phyloP scores from a whole-genome alignment of 2,113 vertebrate species.

The Calypte anna region DNA sequence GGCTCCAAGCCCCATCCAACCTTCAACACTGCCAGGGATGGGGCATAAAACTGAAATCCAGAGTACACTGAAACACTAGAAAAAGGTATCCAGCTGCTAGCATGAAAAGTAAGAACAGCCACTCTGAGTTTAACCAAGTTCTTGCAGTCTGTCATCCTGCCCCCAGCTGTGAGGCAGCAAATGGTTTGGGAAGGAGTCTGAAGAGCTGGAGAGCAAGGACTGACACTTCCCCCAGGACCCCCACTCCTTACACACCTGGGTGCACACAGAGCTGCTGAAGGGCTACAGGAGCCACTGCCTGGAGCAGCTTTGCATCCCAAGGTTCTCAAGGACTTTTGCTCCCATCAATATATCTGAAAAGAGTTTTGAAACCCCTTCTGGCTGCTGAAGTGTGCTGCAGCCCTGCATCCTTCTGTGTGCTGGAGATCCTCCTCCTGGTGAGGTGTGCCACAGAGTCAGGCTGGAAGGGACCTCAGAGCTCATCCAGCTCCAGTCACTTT shows the following conservation, averaged over 20 bases:
- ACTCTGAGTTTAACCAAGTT: background rate
- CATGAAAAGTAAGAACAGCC: background rate
- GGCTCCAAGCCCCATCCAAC: too few species aligned
- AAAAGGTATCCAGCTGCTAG: background rate
- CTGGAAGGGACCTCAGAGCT: too few species aligned
- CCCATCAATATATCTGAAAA: background rate
- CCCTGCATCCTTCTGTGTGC: background rate
- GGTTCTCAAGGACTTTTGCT: background rate
- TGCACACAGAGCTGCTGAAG: background rate
- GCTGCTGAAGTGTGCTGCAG: background rate
- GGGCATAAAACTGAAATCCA: background rate
- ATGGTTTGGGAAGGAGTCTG: background rate
- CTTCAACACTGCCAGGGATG: too few species aligned
- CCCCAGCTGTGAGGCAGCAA: background rate
- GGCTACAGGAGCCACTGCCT: rapidly evolving
- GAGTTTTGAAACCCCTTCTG: background rate
- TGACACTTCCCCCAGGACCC: background rate
- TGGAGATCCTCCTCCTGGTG: background rate
- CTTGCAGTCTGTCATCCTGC: background rate
- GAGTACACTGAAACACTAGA: background rate
- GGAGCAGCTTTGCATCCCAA: background rate
- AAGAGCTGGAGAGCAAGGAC: background rate
- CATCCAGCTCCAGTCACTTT: too few species aligned
- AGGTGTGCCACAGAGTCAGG: background rate
- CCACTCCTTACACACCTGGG: background rate